phyloP scores from a whole-genome alignment of 2,888 invertebrate genomes.

The Drosophila meridionalis region DNA sequence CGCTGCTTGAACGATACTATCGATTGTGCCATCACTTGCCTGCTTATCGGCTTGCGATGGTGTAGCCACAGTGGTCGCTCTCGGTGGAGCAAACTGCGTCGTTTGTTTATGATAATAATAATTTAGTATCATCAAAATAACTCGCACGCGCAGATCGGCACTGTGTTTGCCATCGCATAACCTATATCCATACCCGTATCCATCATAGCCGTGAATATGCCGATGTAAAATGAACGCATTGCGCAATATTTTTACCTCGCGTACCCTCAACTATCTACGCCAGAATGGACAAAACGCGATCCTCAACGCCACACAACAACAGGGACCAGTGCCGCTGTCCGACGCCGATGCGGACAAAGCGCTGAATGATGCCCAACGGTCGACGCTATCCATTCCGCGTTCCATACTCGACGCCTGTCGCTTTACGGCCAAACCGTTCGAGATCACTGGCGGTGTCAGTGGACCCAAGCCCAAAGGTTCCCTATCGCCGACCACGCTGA shows the following conservation, averaged over 20 bases:
- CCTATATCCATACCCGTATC: conserved; percentile 11
- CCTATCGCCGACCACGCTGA: conserved; percentile 77
- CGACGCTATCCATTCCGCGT: conserved; percentile 75
- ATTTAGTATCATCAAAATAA: conserved; percentile 29
- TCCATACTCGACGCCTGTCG: conserved; percentile 78
- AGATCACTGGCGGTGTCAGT: conserved; percentile 21
- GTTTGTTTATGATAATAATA: conserved; percentile 21
- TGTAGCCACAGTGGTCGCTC: conserved; percentile 9
- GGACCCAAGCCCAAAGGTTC: conserved; percentile 56
- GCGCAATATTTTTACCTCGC: conserved; percentile 81
- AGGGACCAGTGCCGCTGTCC: conserved; percentile 45
- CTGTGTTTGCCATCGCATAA: conserved; percentile 12
- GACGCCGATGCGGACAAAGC: conserved; percentile 48
- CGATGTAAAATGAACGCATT: conserved; percentile 80
- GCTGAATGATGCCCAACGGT: conserved; percentile 44
- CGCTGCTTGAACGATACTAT: conserved; percentile 4
- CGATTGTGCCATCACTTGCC: conserved; percentile 4
- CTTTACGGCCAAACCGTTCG: conserved; percentile 73
- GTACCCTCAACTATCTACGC: conserved; percentile 76
- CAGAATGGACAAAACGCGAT: conserved; percentile 83
- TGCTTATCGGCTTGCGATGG: neutral
- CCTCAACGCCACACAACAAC: conserved; percentile 76
- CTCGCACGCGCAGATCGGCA: conserved; percentile 29
- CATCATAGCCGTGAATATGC: conserved; percentile 45
- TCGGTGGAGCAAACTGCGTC: conserved; percentile 21